A percentile compares a stretch with the other conserved stretches of the same genome.
phyloP scores from a whole-genome alignment of 1,140 invertebrate species.

The Coelopa frigida region DNA sequence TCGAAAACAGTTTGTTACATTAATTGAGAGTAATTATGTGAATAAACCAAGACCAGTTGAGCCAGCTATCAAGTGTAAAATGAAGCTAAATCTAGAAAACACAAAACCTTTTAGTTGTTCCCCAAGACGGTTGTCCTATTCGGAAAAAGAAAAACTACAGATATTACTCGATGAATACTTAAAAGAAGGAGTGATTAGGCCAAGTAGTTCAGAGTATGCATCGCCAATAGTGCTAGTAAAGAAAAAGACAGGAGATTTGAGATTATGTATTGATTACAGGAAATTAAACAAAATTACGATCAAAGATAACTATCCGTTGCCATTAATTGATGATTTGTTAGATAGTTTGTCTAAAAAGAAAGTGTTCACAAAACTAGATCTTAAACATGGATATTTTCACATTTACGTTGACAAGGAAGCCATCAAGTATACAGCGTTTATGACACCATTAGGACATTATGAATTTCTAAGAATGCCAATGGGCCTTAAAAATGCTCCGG shows the following conservation, averaged over 20 bases:
- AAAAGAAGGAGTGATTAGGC: constrained; percentile 18
- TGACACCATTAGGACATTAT: constrained; percentile 27
- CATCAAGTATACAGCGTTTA: constrained; percentile 28
- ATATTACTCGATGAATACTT: constrained; percentile 24
- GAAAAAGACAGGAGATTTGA: constrained; percentile 20
- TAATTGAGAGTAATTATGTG: background rate
- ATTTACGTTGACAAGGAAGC: constrained; percentile 20
- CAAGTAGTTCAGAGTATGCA: constrained; percentile 25
- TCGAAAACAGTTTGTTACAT: too few species aligned
- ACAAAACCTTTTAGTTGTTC: constrained; percentile 15
- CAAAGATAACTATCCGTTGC: constrained; percentile 27
- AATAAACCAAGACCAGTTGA: background rate
- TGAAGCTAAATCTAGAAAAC: constrained; percentile 11
- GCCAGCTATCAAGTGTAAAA: background rate
- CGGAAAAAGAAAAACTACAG: constrained; percentile 16
- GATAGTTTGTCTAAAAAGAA: constrained; percentile 18
- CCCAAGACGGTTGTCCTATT: constrained; percentile 19
- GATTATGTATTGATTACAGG: constrained; percentile 26
- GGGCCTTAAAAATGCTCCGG: constrained; percentile 32
- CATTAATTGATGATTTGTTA: constrained; percentile 31
- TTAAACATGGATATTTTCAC: constrained; percentile 44
- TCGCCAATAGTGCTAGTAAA: constrained; percentile 26
- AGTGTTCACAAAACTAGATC: constrained; percentile 29
- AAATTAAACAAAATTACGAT: constrained; percentile 20
- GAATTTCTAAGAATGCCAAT: constrained; percentile 19